phyloP scores from a whole-genome alignment of 2,113 vertebrate species.

The Eublepharis macularius region DNA sequence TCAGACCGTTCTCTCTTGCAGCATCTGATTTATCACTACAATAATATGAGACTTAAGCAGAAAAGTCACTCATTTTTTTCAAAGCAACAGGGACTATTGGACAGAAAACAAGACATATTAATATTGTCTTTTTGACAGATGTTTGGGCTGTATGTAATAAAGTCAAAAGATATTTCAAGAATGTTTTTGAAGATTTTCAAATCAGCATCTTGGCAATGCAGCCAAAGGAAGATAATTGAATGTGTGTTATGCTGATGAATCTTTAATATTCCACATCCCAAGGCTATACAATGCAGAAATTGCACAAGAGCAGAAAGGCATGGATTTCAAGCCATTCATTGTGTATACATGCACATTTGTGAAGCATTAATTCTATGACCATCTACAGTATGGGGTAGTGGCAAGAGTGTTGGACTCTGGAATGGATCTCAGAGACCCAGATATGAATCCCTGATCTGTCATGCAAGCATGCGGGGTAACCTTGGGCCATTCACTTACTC shows the following conservation, averaged over 20 bases:
- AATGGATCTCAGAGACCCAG: too few species aligned
- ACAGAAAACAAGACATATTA: slow-evolving; percentile 63
- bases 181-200: slow-evolving; percentile 66
- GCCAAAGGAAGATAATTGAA: slow-evolving; percentile 56
- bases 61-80: slow-evolving; percentile 51
- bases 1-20: slow-evolving; percentile 13
- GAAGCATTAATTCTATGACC: neutral
- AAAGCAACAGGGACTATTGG: slow-evolving; percentile 57
- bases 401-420: too few species aligned
- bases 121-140: slow-evolving; percentile 68
- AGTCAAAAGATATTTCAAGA: slow-evolving; percentile 61
- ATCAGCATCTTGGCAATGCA: slow-evolving; percentile 59
- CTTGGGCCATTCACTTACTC: too few species aligned
- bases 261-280: slow-evolving; percentile 60
- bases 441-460: too few species aligned
- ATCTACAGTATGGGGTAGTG: too few species aligned
- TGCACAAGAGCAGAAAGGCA: neutral
- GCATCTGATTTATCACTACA: slow-evolving; percentile 46
- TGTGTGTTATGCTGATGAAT: slow-evolving; percentile 38
- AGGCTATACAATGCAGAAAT: slow-evolving; percentile 32
- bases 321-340: too few species aligned
- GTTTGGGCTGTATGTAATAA: slow-evolving; percentile 58
- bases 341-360: neutral
- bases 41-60: slow-evolving; percentile 42
- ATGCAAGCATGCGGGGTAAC: too few species aligned